Conservation (phyloP, 2,888 invertebrate genomes). For the Synergus japonicus region DNA sequence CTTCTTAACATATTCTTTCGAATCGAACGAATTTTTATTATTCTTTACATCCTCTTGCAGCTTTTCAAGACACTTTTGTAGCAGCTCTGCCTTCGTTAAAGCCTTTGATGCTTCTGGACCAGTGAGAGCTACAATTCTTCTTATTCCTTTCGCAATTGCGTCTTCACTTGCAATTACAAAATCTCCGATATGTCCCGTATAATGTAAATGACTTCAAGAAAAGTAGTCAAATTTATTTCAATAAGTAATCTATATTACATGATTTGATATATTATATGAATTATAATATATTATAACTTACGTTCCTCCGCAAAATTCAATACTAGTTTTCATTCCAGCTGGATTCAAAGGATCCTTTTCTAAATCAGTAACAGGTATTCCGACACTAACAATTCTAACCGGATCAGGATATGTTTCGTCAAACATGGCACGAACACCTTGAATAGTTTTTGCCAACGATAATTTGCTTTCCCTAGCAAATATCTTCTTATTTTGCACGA, state of each 20-base stretch:
- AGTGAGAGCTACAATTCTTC: conserved; percentile 97
- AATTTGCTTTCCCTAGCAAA: conserved; percentile 93
- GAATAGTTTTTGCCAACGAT: conserved; percentile 92
- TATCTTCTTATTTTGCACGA: conserved; percentile 87
- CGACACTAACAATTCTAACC: conserved; percentile 94
- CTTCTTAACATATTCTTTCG: conserved; percentile 84
- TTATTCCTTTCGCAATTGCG: conserved; percentile 98
- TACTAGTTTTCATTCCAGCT: conserved; percentile 90
- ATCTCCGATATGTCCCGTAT: conserved; percentile 95
- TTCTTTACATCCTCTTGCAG: conserved; percentile 79
- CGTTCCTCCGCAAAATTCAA: conserved; percentile 99
- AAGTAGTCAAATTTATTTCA: conserved; percentile 37
- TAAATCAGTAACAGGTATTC: conserved; percentile 93
- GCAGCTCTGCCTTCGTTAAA: conserved; percentile 86
- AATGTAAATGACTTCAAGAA: conserved; percentile 85
- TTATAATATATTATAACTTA: conserved; percentile 73
- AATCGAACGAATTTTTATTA: conserved; percentile 80
- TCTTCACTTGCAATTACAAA: conserved; percentile 98
- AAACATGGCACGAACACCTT: conserved; percentile 97
- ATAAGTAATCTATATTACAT: neutral
- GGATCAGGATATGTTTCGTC: conserved; percentile 99
- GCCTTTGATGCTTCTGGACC: conserved; percentile 96
- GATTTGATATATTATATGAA: conserved; percentile 17
- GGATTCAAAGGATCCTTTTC: conserved; percentile 91
- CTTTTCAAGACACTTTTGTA: conserved; percentile 86